These are phyloP conservation scores for Peromyscus aztecus DNA, from an alignment of 2,797 vertebrate genomes.

Conservation along the genomic window DNA sequence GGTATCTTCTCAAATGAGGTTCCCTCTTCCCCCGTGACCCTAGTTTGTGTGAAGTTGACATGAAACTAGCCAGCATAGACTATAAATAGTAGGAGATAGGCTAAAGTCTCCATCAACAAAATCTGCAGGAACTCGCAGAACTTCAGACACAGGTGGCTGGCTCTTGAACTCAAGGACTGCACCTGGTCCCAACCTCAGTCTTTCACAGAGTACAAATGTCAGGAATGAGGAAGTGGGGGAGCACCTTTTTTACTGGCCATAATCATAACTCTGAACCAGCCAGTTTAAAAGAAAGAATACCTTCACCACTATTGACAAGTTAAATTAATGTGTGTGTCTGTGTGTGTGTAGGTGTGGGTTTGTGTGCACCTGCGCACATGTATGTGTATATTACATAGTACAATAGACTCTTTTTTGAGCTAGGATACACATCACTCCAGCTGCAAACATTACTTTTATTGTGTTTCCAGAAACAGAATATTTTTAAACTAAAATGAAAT, in stretches of 20 bases:
- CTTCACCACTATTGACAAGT: background rate
- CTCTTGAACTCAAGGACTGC: background rate
- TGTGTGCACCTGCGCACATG: background rate
- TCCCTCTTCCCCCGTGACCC: background rate
- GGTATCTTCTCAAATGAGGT: background rate
- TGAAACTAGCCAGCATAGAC: background rate
- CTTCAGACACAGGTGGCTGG: background rate
- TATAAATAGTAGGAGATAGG: background rate
- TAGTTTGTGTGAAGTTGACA: background rate
- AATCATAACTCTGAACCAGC: background rate
- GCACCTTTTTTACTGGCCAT: background rate
- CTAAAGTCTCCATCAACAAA: background rate
- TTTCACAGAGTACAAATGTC: background rate
- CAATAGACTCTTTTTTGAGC: background rate
- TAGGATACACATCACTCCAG: background rate
- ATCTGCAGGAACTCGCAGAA: background rate
- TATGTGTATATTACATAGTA: background rate
- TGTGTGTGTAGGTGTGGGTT: background rate
- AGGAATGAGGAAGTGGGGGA: too few relatives aligned
- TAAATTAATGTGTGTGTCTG: background rate
- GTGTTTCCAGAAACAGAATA: background rate
- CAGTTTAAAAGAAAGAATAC: background rate
- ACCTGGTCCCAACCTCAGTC: background rate
- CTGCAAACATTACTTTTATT: conserved; percentile 10
- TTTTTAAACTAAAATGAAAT: conserved; percentile 42